These are phyloP conservation scores for Xenopus laevis DNA, from an alignment of 2,113 vertebrate species.

Conservation along the genomic window DNA sequence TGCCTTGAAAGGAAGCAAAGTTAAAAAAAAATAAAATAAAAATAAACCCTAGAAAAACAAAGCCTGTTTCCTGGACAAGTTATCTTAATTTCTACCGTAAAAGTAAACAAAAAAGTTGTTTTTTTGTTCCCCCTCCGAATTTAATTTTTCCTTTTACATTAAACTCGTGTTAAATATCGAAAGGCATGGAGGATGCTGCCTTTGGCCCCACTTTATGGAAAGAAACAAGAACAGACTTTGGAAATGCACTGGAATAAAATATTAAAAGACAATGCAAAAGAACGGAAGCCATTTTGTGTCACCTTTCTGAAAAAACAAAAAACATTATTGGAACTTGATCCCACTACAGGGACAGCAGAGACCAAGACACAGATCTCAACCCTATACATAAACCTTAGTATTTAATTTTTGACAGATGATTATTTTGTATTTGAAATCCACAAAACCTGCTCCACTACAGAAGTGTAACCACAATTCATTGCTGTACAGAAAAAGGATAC, in stretches of 20 bases:
- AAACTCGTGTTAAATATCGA: background rate
- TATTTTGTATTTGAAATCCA: conserved; percentile 79
- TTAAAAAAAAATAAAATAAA: background rate
- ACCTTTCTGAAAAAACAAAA: background rate
- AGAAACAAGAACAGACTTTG: conserved; percentile 6
- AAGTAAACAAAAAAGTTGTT: conserved; percentile 8
- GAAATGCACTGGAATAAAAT: conserved; percentile 38
- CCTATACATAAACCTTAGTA: background rate
- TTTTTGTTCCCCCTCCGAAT: background rate
- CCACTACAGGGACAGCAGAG: background rate
- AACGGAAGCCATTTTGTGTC: background rate
- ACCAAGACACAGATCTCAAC: background rate
- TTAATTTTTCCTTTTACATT: conserved; percentile 5
- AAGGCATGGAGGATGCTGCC: conserved; percentile 5
- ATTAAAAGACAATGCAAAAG: background rate
- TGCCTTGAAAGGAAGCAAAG: background rate
- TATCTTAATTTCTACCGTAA: conserved; percentile 31
- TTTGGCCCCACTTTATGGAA: background rate
- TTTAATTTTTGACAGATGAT: background rate
- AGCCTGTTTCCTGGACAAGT: conserved; percentile 29
- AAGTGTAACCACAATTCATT: conserved; percentile 2
- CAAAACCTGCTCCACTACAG: conserved; percentile 49
- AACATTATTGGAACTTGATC: background rate
- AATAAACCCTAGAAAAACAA: background rate
- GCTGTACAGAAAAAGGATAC: background rate